These are phyloP conservation scores for Drosophila neutralis DNA, from an alignment of 2,888 invertebrate genomes.

Conservation along the genomic window DNA sequence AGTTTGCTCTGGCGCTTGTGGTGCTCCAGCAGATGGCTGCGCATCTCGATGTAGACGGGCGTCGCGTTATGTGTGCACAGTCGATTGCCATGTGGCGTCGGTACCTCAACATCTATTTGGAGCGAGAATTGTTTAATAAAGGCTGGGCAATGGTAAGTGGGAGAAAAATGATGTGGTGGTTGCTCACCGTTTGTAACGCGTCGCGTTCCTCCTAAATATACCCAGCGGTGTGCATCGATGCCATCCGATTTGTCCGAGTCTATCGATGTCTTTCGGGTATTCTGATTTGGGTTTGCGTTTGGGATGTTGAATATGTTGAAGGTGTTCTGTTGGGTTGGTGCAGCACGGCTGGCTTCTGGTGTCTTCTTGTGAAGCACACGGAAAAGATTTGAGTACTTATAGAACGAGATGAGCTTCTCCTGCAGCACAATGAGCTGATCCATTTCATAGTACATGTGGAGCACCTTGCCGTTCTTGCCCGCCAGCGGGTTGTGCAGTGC, in stretches of 20 bases:
- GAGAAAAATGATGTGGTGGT: too few species aligned
- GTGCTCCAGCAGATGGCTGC: constrained; percentile 76
- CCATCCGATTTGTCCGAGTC: constrained; percentile 24
- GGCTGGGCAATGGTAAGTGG: background rate
- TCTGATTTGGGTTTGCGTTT: background rate
- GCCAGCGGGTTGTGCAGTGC: constrained; percentile 80
- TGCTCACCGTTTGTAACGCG: constrained; percentile 77
- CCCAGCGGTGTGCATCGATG: constrained; percentile 67
- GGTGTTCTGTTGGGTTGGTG: constrained; percentile 3
- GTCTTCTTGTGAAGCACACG: constrained; percentile 66
- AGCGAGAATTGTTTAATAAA: background rate
- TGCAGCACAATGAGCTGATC: constrained; percentile 83
- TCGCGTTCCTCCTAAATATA: constrained; percentile 78
- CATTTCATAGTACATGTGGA: constrained; percentile 81
- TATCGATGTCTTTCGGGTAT: background rate
- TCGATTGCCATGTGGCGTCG: constrained; percentile 80
- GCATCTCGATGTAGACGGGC: constrained; percentile 84
- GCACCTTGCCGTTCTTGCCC: constrained; percentile 75
- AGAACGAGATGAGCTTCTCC: constrained; percentile 80
- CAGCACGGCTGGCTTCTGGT: background rate
- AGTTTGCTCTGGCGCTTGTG: constrained; percentile 81
- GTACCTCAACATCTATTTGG: constrained; percentile 80
- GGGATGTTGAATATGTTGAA: constrained; percentile 10
- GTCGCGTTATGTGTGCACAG: constrained; percentile 83
- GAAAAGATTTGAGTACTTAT: constrained; percentile 82